phyloP scores from a whole-genome alignment of 2,797 vertebrate genomes.

The Antrozous pallidus region DNA sequence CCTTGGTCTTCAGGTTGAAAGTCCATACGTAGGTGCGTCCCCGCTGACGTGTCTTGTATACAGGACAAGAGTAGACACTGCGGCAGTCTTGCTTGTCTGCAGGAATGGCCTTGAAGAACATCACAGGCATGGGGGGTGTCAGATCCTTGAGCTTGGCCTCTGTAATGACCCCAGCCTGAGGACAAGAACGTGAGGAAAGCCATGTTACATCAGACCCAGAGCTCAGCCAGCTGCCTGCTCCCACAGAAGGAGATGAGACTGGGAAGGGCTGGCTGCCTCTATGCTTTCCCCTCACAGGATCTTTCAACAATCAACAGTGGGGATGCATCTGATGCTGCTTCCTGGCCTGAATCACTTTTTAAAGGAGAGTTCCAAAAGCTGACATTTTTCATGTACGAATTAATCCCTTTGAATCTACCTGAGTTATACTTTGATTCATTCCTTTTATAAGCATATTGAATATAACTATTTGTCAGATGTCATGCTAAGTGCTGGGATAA shows the following conservation, averaged over 20 bases:
- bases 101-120: slow-evolving; percentile 91
- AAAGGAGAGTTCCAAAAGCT: neutral
- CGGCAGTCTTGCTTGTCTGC: slow-evolving; percentile 89
- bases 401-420: neutral
- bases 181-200: neutral
- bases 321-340: neutral
- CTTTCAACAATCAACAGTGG: rapidly evolving
- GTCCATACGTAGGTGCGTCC: slow-evolving; percentile 96
- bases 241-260: rapidly evolving
- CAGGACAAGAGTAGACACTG: slow-evolving; percentile 89
- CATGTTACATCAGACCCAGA: neutral
- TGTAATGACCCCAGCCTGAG: slow-evolving; percentile 87
- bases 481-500: neutral
- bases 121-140: slow-evolving; percentile 89
- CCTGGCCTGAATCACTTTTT: neutral
- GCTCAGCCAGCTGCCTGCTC: neutral
- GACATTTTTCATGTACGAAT: neutral
- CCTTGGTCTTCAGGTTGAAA: slow-evolving; percentile 94
- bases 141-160: slow-evolving; percentile 93
- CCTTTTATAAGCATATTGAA: neutral
- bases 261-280: neutral
- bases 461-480: neutral
- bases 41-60: slow-evolving; percentile 93
- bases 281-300: neutral
- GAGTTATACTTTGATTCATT: neutral